phyloP scores from a whole-genome alignment of 2,888 invertebrate species.

The Halictus quadricinctus region DNA sequence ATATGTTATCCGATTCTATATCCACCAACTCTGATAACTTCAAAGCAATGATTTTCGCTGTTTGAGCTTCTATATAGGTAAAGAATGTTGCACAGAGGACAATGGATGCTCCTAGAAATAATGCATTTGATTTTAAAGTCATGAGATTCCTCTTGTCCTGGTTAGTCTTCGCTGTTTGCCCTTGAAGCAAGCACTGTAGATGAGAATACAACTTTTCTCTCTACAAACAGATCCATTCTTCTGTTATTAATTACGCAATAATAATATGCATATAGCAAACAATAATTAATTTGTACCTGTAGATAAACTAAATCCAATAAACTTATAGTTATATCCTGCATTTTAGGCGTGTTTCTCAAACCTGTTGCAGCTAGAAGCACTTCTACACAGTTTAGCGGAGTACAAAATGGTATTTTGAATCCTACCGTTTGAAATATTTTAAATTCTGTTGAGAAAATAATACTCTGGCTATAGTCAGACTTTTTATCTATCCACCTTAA shows the following conservation, averaged over 20 bases:
- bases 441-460: constrained; percentile 71
- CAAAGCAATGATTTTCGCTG: constrained; percentile 36
- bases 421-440: constrained; percentile 73
- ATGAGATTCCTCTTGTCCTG: constrained; percentile 45
- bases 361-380: constrained; percentile 58
- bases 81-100: constrained; percentile 67
- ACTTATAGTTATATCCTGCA: constrained; percentile 23
- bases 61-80: constrained; percentile 37
- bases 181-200: constrained; percentile 44
- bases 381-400: constrained; percentile 62
- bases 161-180: constrained; percentile 25
- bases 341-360: constrained; percentile 39
- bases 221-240: constrained; percentile 45
- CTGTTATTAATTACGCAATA: constrained; percentile 1
- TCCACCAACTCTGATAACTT: constrained; percentile 64
- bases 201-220: constrained; percentile 53
- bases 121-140: constrained; percentile 67
- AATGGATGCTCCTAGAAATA: constrained; percentile 68
- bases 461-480: constrained; percentile 63
- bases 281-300: constrained; percentile 63
- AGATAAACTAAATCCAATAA: constrained; percentile 67
- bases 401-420: constrained; percentile 59
- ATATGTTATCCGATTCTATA: constrained; percentile 61
- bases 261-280: neutral
- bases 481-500: constrained; percentile 69